Conservation (phyloP, 2,888 invertebrate genomes). For the Pammene fasciana region DNA sequence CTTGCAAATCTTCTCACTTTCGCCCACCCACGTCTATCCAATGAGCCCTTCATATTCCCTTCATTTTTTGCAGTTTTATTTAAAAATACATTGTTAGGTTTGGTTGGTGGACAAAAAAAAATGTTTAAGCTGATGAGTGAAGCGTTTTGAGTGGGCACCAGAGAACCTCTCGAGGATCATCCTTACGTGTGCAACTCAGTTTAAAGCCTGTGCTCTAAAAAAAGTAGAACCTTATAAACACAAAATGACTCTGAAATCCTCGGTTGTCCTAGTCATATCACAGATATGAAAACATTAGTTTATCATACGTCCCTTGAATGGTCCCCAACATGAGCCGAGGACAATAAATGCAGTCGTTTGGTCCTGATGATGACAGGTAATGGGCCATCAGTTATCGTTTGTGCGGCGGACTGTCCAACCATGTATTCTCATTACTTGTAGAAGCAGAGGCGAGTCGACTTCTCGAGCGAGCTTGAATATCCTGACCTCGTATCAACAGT, state of each 20-base stretch:
- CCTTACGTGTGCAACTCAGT: no score
- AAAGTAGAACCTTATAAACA: not conserved
- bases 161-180: no score
- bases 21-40: not conserved
- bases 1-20: not conserved
- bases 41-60: not conserved
- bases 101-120: no score
- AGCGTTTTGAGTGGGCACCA: no score
- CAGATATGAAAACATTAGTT: conserved; percentile 25
- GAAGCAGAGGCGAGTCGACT: not conserved
- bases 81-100: not conserved
- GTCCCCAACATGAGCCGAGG: conserved; percentile 45
- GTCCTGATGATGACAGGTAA: conserved; percentile 63
- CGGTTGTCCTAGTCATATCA: not conserved
- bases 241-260: not conserved
- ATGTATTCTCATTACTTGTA: not conserved
- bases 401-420: conserved; percentile 44
- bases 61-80: not conserved
- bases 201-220: no score
- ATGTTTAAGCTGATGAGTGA: no score
- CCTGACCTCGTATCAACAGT: not conserved
- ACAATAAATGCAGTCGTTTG: conserved; percentile 60
- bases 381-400: conserved; percentile 55
- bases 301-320: not conserved
- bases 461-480: not conserved